These are phyloP conservation scores for Sibirionetta formosa DNA, from an alignment of 2,797 vertebrate species.

Conservation along the genomic window DNA sequence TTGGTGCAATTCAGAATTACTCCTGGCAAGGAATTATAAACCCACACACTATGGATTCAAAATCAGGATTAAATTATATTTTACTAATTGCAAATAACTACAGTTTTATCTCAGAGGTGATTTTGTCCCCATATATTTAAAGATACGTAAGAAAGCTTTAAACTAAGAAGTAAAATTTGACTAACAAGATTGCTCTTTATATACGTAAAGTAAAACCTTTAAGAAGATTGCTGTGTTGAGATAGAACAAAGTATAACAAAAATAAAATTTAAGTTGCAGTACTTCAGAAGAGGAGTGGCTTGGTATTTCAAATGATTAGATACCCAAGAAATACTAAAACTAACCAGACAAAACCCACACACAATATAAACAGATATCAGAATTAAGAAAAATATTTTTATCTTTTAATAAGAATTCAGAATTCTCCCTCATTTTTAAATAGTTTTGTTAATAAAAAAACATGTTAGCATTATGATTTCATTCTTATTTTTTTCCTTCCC, in stretches of 20 bases:
- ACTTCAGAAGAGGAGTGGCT: background rate
- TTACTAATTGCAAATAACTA: background rate
- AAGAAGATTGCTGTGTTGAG: background rate
- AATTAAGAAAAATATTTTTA: no score
- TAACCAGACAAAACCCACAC: background rate
- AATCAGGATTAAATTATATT: background rate
- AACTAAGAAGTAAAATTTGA: background rate
- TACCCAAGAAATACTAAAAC: background rate
- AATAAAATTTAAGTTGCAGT: background rate
- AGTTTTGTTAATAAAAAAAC: background rate
- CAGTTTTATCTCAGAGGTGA: background rate
- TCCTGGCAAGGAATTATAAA: background rate
- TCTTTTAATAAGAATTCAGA: background rate
- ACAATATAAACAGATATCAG: background rate
- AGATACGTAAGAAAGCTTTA: background rate
- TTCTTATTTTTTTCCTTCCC: background rate
- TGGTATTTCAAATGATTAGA: background rate
- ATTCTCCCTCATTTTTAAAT: background rate
- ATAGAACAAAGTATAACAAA: accelerated
- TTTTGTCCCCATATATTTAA: background rate
- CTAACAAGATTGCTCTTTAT: background rate
- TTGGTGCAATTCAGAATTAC: no score
- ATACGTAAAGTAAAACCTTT: background rate
- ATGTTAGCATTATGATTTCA: background rate
- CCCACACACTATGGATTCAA: background rate